These are phyloP conservation scores for Drosophila lowei DNA, from an alignment of 1,140 invertebrate species.

Conservation along the genomic window DNA sequence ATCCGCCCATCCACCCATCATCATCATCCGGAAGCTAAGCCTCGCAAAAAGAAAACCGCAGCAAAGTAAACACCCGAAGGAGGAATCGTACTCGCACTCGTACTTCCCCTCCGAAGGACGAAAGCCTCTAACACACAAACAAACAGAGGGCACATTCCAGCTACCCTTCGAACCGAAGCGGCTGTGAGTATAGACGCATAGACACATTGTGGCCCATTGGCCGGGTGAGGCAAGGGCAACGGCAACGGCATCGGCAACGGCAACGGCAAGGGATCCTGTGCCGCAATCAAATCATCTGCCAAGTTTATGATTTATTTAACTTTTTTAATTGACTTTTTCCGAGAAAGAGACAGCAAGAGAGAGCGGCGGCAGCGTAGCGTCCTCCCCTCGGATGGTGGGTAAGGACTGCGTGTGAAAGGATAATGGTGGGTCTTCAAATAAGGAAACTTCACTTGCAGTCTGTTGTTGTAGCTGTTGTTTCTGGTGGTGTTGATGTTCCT, in stretches of 20 bases:
- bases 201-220: slow-evolving; percentile 59
- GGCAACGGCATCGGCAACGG: slow-evolving; percentile 1
- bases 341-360: slow-evolving; percentile 20
- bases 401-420: slow-evolving; percentile 78
- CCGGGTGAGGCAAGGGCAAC: background rate
- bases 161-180: slow-evolving; percentile 8
- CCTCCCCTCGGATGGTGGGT: slow-evolving; percentile 28
- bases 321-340: slow-evolving; percentile 83
- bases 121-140: slow-evolving; percentile 62
- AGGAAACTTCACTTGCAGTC: slow-evolving; percentile 69
- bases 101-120: slow-evolving; percentile 34
- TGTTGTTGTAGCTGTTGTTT: slow-evolving; percentile 16
- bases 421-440: slow-evolving; percentile 73
- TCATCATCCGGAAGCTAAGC: slow-evolving; percentile 64
- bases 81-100: slow-evolving; percentile 41
- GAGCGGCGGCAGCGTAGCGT: slow-evolving; percentile 7
- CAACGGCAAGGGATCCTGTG: slow-evolving; percentile 55
- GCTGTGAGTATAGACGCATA: slow-evolving; percentile 11
- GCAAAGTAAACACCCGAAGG: slow-evolving; percentile 63
- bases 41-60: slow-evolving; percentile 70
- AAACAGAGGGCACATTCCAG: slow-evolving; percentile 25
- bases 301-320: slow-evolving; percentile 83
- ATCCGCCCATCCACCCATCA: background rate
- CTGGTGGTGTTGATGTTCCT: slow-evolving; percentile 14
- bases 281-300: slow-evolving; percentile 82